These are phyloP conservation scores for Eurypyga helias DNA, from an alignment of 2,113 vertebrate species.

Conservation along the genomic window DNA sequence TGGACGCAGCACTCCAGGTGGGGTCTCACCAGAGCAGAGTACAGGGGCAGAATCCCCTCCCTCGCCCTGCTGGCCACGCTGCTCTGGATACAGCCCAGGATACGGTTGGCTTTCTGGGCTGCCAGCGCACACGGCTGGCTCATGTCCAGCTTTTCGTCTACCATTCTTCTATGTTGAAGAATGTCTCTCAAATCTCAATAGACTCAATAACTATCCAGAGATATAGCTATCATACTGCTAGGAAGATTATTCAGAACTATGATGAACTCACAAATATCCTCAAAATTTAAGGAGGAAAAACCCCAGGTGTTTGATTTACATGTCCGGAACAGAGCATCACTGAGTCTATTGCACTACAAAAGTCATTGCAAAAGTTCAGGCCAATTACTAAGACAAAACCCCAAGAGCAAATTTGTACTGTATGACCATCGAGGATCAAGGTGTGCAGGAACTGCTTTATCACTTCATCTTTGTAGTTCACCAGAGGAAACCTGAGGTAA, in stretches of 20 bases:
- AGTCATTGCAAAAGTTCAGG: neutral
- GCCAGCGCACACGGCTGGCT: too few species aligned
- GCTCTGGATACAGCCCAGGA: too few species aligned
- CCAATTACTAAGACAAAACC: neutral
- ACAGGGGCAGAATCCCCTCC: too few species aligned
- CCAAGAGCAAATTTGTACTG: neutral
- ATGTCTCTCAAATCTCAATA: neutral
- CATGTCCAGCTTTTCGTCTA: too few species aligned
- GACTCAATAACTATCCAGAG: neutral
- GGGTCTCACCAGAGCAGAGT: too few species aligned
- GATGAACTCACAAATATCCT: neutral
- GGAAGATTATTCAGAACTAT: neutral
- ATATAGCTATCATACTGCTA: neutral
- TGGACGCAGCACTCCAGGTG: too few species aligned
- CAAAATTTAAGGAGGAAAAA: neutral
- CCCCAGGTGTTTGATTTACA: neutral
- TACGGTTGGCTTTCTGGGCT: too few species aligned
- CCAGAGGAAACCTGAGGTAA: neutral
- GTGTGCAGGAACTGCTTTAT: neutral
- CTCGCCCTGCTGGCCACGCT: too few species aligned
- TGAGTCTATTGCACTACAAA: fast-evolving
- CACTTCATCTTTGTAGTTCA: neutral
- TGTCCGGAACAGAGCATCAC: neutral
- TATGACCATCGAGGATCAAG: fast-evolving
- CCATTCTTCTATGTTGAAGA: neutral